A percentile compares a stretch with the other conserved stretches of the same genome.
Conservation (phyloP, 2,113 vertebrate genomes). For the Zapus hudsonius region DNA sequence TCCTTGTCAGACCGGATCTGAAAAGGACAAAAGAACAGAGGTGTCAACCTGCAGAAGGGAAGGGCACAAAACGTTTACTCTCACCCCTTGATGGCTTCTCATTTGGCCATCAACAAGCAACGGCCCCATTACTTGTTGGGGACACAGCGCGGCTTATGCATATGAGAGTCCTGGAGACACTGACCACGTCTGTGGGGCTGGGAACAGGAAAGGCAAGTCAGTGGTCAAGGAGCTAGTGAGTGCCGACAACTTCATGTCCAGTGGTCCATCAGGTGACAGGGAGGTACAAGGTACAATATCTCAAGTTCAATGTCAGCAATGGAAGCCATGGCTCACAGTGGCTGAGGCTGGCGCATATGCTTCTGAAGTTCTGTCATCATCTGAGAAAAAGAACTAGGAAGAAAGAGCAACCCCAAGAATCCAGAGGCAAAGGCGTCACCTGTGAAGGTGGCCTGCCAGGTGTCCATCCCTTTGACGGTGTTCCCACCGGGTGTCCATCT, state of each 20-base stretch:
- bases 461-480: too few relatives aligned
- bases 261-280: background rate
- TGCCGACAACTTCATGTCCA: background rate
- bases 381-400: rapidly evolving
- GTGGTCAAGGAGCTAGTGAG: background rate
- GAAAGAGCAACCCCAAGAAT: too few relatives aligned
- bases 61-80: rapidly evolving
- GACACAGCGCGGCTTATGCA: too few relatives aligned
- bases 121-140: too few relatives aligned
- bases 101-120: too few relatives aligned
- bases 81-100: rapidly evolving
- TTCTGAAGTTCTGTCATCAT: rapidly evolving
- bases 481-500: too few relatives aligned
- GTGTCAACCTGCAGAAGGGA: rapidly evolving
- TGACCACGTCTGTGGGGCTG: rapidly evolving
- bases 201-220: background rate
- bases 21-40: background rate
- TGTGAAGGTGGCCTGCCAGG: too few relatives aligned
- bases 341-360: rapidly evolving
- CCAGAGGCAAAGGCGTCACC: too few relatives aligned
- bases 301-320: rapidly evolving
- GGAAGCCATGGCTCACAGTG: rapidly evolving
- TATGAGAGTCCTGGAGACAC: too few relatives aligned
- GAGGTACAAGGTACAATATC: background rate
- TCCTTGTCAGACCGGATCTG: conserved; percentile 99